phyloP scores from a whole-genome alignment of 2,888 invertebrate genomes.

The Ochropleura plecta region DNA sequence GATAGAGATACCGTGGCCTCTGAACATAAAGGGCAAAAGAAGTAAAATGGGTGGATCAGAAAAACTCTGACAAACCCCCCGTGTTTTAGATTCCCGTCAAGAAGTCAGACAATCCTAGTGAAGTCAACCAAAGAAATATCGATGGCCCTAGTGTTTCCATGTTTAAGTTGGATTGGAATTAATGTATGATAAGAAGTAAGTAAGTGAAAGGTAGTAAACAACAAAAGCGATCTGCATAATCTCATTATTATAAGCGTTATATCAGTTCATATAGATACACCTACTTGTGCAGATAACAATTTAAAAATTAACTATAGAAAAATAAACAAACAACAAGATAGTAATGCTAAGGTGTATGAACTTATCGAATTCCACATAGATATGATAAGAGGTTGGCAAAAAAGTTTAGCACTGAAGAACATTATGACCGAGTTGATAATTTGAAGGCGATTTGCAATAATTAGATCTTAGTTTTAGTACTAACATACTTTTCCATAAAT shows the following conservation, averaged over 20 bases:
- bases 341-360: constrained; percentile 27
- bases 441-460: constrained; percentile 8
- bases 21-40: too few species aligned
- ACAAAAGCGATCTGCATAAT: constrained; percentile 17
- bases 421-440: constrained; percentile 18
- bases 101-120: not conserved
- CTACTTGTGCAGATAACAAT: constrained; percentile 4
- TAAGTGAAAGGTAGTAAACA: constrained; percentile 20
- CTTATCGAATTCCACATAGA: constrained; percentile 26
- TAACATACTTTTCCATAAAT: not conserved
- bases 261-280: not conserved
- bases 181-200: not conserved
- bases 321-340: constrained; percentile 38
- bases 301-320: constrained; percentile 12
- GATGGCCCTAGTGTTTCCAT: too few species aligned
- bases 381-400: constrained; percentile 11
- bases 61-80: too few species aligned
- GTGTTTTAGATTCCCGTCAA: not conserved
- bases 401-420: not conserved
- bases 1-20: too few species aligned
- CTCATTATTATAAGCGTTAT: constrained; percentile 16
- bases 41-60: too few species aligned
- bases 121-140: not conserved
- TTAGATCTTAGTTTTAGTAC: not conserved
- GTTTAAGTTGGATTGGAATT: too few species aligned